phyloP scores from a whole-genome alignment of 2,797 vertebrate species.

The Sebastes hubbsi region DNA sequence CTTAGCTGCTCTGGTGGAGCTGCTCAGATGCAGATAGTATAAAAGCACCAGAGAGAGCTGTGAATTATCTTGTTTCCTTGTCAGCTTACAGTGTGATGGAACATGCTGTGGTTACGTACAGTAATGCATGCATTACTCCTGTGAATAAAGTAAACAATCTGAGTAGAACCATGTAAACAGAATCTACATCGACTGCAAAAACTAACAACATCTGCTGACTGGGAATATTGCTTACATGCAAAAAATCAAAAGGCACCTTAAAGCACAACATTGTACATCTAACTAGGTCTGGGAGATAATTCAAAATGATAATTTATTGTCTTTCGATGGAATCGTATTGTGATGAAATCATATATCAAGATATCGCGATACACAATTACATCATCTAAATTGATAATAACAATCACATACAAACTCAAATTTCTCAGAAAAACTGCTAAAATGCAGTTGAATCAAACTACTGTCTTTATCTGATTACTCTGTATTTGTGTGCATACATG shows the following conservation, averaged over 20 bases:
- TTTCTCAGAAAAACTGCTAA: too few species aligned
- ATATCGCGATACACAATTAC: accelerated
- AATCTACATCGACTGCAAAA: background rate
- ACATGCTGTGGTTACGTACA: background rate
- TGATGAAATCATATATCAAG: too few species aligned
- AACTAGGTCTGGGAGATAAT: too few species aligned
- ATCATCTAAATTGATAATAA: too few species aligned
- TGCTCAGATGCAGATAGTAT: background rate
- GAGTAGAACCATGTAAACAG: background rate
- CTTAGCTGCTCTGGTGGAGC: background rate
- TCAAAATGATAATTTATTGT: accelerated
- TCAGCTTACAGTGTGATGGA: background rate
- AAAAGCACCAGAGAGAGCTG: background rate
- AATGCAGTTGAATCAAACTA: too few species aligned
- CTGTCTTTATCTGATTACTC: too few species aligned
- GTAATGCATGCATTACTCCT: background rate
- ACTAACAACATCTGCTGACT: background rate
- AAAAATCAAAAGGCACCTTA: background rate
- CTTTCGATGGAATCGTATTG: too few species aligned
- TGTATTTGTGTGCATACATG: too few species aligned
- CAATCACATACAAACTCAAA: too few species aligned
- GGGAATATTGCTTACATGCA: background rate
- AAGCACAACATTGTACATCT: background rate
- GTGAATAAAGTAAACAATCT: background rate
- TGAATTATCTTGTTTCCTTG: background rate